Base-by-base conservation (phyloP, 2,797 vertebrate species). In the Silurus aristotelis region DNA sequence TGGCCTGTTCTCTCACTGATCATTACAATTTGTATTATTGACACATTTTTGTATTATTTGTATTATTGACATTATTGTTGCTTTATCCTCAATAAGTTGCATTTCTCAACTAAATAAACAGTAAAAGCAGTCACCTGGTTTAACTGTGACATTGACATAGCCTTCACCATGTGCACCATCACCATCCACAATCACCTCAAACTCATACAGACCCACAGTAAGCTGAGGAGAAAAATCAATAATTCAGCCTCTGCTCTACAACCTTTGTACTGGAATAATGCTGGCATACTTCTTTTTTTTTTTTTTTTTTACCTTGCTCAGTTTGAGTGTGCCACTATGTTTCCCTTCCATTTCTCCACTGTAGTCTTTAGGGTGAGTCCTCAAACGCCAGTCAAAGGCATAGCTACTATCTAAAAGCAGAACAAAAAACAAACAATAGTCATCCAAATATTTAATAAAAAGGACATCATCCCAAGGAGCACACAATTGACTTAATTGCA, bases 71-170 rank as follows among this genome's bases (percentile, higher is more conserved):
- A n/a, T 31, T 27, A 19, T 3, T 52, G 17, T 78, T 61, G 60
- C 60, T 60, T 55, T 14, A 0, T 17, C 1, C 15, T 76, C 31
- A 76, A 3, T 2, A 1, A 27, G 48, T 72, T 19, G 64, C 25
- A 66, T 14, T 70, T 52, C 31, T 1, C 25, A 81, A 19, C 13
- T 43, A 68, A 52, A 86, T 68, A 71, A 66, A 43, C 5, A 31
- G 2, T 67, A 38, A 82, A 6, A 0, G 10, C 2, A 56, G 93
- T 93, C 92, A 99, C 98, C 96, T 95, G 98, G 97, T 89, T 97
- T 98, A 80, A 99, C 98, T 0, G 97, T 99, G 15, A 99, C 97
- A 1, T 99, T 99, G 91, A 99, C 97, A 0, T 96, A 97, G 86
- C 97, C 97, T 91, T 98, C 97, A 60, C 98, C 98, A 0, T 94